A percentile compares a stretch with the other conserved stretches of the same genome.
phyloP scores from a whole-genome alignment of 2,888 invertebrate species.

The Gymnoscelis rufifasciata region DNA sequence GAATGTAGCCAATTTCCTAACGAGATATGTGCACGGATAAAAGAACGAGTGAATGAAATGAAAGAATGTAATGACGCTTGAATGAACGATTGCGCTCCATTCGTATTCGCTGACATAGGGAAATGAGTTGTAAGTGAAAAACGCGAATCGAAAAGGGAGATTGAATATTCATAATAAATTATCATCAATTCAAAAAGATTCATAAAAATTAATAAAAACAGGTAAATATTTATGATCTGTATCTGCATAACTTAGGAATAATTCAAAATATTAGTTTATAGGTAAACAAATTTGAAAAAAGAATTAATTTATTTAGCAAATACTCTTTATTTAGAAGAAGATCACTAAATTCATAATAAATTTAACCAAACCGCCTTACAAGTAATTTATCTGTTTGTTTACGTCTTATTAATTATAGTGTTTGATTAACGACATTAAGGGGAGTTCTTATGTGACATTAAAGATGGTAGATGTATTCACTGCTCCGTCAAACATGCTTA shows the following conservation, averaged over 20 bases:
- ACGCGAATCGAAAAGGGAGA: constrained; percentile 1
- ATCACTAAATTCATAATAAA: neutral
- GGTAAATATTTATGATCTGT: no score
- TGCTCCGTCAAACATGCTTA: constrained; percentile 40
- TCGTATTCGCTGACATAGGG: constrained; percentile 27
- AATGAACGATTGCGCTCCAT: constrained; percentile 48
- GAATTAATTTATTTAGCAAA: no score
- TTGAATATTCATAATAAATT: constrained; percentile 2
- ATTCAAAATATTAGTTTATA: no score
- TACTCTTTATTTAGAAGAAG: no score
- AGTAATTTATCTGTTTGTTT: constrained; percentile 5
- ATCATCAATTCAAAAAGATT: neutral
- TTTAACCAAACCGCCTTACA: neutral
- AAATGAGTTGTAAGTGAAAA: constrained; percentile 29
- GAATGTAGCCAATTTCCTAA: constrained; percentile 67
- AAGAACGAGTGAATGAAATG: constrained; percentile 46
- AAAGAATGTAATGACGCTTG: constrained; percentile 58
- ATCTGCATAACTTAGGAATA: no score
- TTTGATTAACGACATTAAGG: constrained; percentile 24
- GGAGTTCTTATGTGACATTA: constrained; percentile 20
- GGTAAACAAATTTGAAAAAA: no score
- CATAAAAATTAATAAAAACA: neutral
- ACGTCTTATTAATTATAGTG: constrained; percentile 27
- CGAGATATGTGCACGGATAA: constrained; percentile 56
- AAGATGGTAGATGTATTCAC: constrained; percentile 31